Base-by-base conservation (phyloP, 2,888 invertebrate genomes). In the Abrostola tripartita region DNA sequence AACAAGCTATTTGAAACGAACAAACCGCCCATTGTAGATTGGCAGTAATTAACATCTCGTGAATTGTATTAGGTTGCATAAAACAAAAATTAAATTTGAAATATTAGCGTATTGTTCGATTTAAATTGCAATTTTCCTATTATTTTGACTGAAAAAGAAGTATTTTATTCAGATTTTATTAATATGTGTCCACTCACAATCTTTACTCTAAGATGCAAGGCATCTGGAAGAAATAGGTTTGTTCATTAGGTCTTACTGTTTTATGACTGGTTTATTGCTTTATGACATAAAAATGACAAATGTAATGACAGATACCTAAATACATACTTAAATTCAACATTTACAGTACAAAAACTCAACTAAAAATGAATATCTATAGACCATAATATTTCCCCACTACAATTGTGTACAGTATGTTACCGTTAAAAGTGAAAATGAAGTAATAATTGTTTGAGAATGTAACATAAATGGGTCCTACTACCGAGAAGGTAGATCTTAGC, bases 341-440 rank as follows among this genome's bases (percentile, higher is more conserved):
- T 70, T 65, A 54, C 64, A 67, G 60, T 65, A 61, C 51, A 60
- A 68, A 67, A 68, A 65, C 49, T 41, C 37, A 52, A 61, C 44
- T 65, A 50, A 74, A 75, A 57, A 81, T 79, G 81, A 52, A 71
- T 70, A 40, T 60, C 37, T 52, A 47, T 42, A 62, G 14, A 50
- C 56, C 55, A 58, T 68, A 66, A 78, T 61, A 74, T 64, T 61
- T 62, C 66, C 47, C 51, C 47, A 51, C 54, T 37, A 55, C 52
- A 49, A 62, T 60, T 61, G 63, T 71, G 69, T 63, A 78, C 85
- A 90, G 71, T 85, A 93, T 92, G 91, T 76, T 88, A 78, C 86
- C 85, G 54, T 82, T 82, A 74, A 91, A 90, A 86, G 91, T 89
- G 64, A 93, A 92, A 88, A 90, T 89, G 88, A 92, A 91, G 82